These are phyloP conservation scores for Zosterops lateralis DNA, from an alignment of 2,113 vertebrate species.

Conservation along the genomic window DNA sequence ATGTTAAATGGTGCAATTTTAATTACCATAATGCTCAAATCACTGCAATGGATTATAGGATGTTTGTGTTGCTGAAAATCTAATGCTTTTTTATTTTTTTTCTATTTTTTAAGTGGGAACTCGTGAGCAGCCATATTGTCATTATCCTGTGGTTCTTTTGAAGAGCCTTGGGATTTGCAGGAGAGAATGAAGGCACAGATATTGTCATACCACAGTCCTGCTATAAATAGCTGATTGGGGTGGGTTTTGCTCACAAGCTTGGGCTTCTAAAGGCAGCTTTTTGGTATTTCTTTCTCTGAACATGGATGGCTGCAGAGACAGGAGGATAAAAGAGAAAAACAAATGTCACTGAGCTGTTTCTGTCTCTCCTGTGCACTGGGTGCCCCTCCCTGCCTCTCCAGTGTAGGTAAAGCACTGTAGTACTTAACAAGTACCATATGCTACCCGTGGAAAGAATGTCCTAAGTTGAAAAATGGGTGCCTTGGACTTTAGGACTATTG, in stretches of 20 bases:
- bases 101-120: background rate
- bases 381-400: background rate
- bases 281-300: background rate
- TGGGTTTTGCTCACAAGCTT: background rate
- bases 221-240: background rate
- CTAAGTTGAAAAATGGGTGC: conserved; percentile 35
- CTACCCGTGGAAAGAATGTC: conserved; percentile 21
- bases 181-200: background rate
- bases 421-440: conserved; percentile 20
- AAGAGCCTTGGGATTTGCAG: background rate
- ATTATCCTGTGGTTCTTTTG: background rate
- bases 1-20: background rate
- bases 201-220: background rate
- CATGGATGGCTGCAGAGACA: background rate
- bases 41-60: background rate
- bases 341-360: background rate
- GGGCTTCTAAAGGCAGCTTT: background rate
- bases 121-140: background rate
- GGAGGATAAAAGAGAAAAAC: background rate
- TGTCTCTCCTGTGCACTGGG: background rate
- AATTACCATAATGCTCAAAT: conserved; percentile 14
- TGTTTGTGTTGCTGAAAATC: background rate
- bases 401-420: background rate
- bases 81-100: background rate
- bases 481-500: conserved; percentile 16